Base-by-base conservation (phyloP, 1,140 invertebrate genomes). In the Bombus breviceps region DNA sequence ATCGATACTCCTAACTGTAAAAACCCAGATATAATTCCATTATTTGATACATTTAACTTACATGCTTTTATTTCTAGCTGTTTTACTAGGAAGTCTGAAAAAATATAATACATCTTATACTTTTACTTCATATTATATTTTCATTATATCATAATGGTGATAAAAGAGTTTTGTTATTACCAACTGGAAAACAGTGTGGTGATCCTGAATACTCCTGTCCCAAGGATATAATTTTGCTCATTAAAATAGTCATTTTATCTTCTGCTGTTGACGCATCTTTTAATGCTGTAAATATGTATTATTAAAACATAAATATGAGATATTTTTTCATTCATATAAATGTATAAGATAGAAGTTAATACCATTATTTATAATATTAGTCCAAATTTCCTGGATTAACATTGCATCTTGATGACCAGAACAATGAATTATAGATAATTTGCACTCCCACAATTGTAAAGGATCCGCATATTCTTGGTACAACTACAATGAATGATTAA, bases 391-490 rank as follows among this genome's bases (percentile, higher is more conserved):
- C 92, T 98, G 97, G 53, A 98, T 97, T 6, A 98, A 94, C 86
- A 97, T 94, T 0, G 97, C 96, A 93, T 98, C 97, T 88, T 97
- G 97, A 93, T 98, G 97, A 41, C 97, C 97, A 2, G 97, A 97
- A 91, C 97, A 98, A 87, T 98, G 97, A 47, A 98, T 97, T 89
- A 98, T 98, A 1, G 97, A 97, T 66, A 98, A 94, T 95, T 98
- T 97, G 92, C 97, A 98, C 94, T 98, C 98, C 97, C 97, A 98
- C 43, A 98, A 95, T 86, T 97, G 96, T 92, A 97, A 97, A 6
- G 97, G 97, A 86, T 98, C 97, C 2, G 97, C 97, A 93, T 97
- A 98, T 84, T 98, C 97, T 93, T 98, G 97, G 90, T 98, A 99
- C 6, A 99, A 94, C 97, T 98, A 15, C 62, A 89, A 41, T 28